Evolutionary conservation across 2,113 vertebrate genomes (phyloP), one percentile per base, ranked within the genome.

Genomic region (Neodon shergylaensis): DNA sequence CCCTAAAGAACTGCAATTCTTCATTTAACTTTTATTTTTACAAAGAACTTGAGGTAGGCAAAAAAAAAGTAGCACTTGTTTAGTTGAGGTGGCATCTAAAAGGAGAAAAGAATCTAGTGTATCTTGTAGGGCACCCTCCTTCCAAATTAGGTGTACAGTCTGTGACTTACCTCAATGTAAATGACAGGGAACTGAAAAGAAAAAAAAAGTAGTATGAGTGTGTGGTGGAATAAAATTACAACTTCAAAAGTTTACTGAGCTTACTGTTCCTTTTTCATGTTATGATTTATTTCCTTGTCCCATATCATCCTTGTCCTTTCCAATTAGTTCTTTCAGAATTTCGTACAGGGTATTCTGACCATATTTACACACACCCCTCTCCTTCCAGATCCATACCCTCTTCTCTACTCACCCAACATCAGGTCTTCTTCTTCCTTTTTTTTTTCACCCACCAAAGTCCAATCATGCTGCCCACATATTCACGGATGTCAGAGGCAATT

Each of bases 151-250:
- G 36, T 26, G 36, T 11, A 13, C 1, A n/a, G 31, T 61, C 3
- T 73, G 36, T 73, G 54, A 97, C 97, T 24, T 94, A 98, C 97
- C 97, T 98, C 84, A 44, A 98, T 65, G 16, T 97, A 97, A 79
- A 95, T 47, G 49, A 96, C 26, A 0, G 39, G 94, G n/a, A 98
- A 96, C 97, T 98, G 92, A 42, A 97, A 96, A 81, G 78, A 42
- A 88, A 31, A 72, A 72, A 66, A 88, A 94, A 88, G 58, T 1
- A 63, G 21, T 0, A 1, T 93, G 58, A 95, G 22, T 74, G 4
- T 54, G 73, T 82, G 44, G 81, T 9, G 14, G 7, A 42, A 47
- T 31, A 31, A 63, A 83, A 44, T 31, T 65, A 63, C 39, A 17
- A 26, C 9, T 28, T 84, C 1, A 44, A 19, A 19, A 44, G 28